Base-by-base conservation (phyloP, 1,140 invertebrate genomes). In the Drosophila leontia region DNA sequence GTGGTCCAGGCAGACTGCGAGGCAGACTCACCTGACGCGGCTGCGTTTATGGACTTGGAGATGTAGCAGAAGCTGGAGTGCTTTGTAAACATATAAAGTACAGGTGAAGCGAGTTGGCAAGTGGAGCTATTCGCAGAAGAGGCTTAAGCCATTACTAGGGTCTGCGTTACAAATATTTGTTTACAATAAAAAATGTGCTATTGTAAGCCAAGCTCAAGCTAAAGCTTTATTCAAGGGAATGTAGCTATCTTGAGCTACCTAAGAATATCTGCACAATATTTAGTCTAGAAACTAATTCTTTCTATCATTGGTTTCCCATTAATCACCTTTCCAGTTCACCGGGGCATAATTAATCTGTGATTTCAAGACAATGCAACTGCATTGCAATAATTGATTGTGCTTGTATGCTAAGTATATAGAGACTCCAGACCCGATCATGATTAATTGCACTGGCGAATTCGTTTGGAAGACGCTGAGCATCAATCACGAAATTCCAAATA, bases 401-500 rank as follows among this genome's bases (percentile, higher is more conserved):
- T 37, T 37, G 19, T 32, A 17, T 72, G 69, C 51, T 41, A 35
- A 59, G 15, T 59, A 59, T 57, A 17, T 71, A 53, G 53, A 37
- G 57, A 32, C 69, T 59, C 35, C 11, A 41, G 39, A 37, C 60
- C 39, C 72, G 62, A 53, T 78, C 74, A 32, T 78, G 74, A 78
- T 77, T 68, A 60, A 78, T 78, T 69, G 75, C 75, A 32, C 60
- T 60, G 56, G 75, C 75, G 37, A 69, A 56, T 69, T 69, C 56
- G 53, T 53, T 76, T 41, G 17, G 35, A 70, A 55, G 32, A 55
- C 62, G 39, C n/a, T 32, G 48, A 45, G 67, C 67, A 74, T 74
- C 65, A 58, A 87, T 79, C 83, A 79, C 59, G 79, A 67, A 57
- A 69, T 79, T 29, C 48, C 60, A 82, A 75, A 53, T 78, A 61